Evolutionary conservation across 2,888 invertebrate genomes (phyloP), one percentile per base, ranked within the genome.

Genomic region (Aradus depressus): DNA sequence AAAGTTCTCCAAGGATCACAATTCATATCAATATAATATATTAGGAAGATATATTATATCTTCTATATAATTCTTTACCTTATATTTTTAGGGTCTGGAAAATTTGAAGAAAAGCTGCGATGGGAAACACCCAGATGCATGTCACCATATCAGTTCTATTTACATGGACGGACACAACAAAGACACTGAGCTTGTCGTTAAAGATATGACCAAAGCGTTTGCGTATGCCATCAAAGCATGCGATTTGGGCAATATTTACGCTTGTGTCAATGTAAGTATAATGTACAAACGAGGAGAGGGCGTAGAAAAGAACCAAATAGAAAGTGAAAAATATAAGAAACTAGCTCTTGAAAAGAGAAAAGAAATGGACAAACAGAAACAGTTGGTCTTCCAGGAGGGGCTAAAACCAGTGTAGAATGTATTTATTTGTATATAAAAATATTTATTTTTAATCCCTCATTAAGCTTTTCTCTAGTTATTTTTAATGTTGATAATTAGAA

Each of bases 281-380:
- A 90, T 91, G 85, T 86, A 87, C 65, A 74, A 75, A 26, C 78
- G 77, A 64, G 91, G 91, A 12, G 87, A 92, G 57, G 92, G 92
- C 2, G 82, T 80, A 0, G 78, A 79, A 47, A 79, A 84, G 64
- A 79, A 84, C 67, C 64, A 69, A 43, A 75, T 78, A 50, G 71
- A 85, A 63, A 81, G 87, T 0, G 77, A 84, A 51, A 75, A 76
- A 57, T 91, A 79, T 64, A 84, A 81, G 64, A 71, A 77, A 56
- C 71, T 79, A 55, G 87, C 88, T 0, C 61, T 79, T 37, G 80
- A 80, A 47, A 70, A 88, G 65, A 79, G 85, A 61, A 76, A 79
- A 16, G 81, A 85, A 59, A 63, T 79, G 47, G 70, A 74, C 63
- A 63, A 77, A 65, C 56, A 61, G 2, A 64, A 65, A 51, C 62